Percentiles rank a stretch among this genome's conserved stretches.
These are phyloP conservation scores for Harmothoe impar DNA, from an alignment of 2,888 invertebrate genomes.

Conservation along the genomic window DNA sequence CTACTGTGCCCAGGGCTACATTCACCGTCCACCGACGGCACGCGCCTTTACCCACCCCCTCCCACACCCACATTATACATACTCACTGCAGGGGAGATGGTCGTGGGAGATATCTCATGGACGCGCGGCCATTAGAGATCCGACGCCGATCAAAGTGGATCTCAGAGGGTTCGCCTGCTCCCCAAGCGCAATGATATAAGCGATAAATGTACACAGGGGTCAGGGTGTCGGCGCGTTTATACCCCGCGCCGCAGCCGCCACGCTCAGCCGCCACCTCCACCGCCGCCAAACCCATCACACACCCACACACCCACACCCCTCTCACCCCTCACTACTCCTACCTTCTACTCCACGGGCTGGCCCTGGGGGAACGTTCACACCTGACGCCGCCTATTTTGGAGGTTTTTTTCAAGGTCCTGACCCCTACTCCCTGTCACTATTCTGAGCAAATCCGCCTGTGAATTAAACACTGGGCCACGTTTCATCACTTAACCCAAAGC, in stretches of 20 bases:
- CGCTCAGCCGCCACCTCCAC: neutral
- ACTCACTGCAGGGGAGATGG: neutral
- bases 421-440: too few species aligned
- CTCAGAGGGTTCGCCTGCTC: neutral
- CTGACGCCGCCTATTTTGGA: too few species aligned
- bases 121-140: neutral
- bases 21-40: neutral
- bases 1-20: neutral
- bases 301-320: neutral
- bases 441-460: too few species aligned
- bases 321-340: neutral
- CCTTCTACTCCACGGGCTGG: too few species aligned
- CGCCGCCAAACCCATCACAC: neutral
- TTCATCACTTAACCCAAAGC: too few species aligned
- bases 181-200: constrained; percentile 19
- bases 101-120: neutral
- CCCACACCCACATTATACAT: neutral
- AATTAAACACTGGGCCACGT: too few species aligned
- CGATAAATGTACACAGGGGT: constrained; percentile 35
- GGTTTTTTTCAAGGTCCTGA: too few species aligned
- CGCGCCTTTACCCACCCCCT: neutral
- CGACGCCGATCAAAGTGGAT: constrained; percentile 28
- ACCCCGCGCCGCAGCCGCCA: neutral
- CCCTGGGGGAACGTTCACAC: too few species aligned
- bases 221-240: neutral